phyloP scores from a whole-genome alignment of 30 jellyfish, hydroid and myxozoan species.

The Pelagia noctiluca region DNA sequence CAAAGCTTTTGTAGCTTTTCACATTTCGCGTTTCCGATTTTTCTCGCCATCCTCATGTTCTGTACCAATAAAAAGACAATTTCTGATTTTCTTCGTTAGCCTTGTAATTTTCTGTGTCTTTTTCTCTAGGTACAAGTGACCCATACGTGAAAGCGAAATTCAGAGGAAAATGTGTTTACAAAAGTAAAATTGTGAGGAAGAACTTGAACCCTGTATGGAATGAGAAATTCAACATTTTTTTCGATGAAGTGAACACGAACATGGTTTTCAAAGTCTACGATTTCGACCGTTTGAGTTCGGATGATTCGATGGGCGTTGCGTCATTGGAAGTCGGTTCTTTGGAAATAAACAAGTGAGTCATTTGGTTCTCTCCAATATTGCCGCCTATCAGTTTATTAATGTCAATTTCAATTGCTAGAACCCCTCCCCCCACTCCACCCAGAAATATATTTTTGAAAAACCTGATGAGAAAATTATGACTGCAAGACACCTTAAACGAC shows the following conservation, averaged over 20 bases:
- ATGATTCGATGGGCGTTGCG: slow-evolving; percentile 96
- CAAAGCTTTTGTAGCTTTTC: too few relatives aligned
- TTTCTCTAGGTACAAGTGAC: slow-evolving; percentile 91
- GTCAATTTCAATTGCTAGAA: too few relatives aligned
- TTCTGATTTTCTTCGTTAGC: not conserved
- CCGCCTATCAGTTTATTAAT: too few relatives aligned
- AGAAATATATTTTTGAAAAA: too few relatives aligned
- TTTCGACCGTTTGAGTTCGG: slow-evolving; percentile 87
- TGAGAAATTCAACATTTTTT: slow-evolving; percentile 75
- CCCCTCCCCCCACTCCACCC: too few relatives aligned
- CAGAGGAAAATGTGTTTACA: slow-evolving; percentile 84
- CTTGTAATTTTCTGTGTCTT: not conserved
- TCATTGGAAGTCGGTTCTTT: slow-evolving; percentile 66
- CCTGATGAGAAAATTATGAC: too few relatives aligned
- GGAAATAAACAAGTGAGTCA: slow-evolving; percentile 78
- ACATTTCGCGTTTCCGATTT: too few relatives aligned
- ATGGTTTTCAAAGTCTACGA: slow-evolving; percentile 91
- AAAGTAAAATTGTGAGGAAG: slow-evolving; percentile 77
- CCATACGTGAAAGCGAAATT: slow-evolving; percentile 94
- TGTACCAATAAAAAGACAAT: not conserved
- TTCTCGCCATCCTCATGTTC: not conserved
- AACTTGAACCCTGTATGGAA: slow-evolving; percentile 93
- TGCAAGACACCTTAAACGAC: too few relatives aligned
- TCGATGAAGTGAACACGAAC: slow-evolving; percentile 82
- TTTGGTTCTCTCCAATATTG: not conserved